phyloP scores from a whole-genome alignment of 2,797 vertebrate species.

The Esox lucius region DNA sequence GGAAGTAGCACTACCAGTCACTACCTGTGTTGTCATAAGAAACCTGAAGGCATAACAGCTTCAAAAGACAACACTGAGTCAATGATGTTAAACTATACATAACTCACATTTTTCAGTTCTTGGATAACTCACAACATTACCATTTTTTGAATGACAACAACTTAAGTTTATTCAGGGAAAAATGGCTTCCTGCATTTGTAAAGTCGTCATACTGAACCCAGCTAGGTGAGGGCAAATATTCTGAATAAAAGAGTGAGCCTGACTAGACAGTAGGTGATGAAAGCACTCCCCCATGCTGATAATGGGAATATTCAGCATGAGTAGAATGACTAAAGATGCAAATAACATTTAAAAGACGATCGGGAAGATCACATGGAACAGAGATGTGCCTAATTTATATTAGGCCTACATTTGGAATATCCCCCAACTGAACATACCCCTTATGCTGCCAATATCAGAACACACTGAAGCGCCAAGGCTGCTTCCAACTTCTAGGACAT shows the following conservation, averaged over 20 bases:
- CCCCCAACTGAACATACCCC: neutral
- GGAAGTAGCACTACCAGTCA: constrained; percentile 69
- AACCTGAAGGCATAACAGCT: constrained; percentile 46
- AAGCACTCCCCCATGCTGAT: neutral
- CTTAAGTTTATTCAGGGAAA: constrained; percentile 56
- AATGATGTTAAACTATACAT: constrained; percentile 72
- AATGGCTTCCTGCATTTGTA: constrained; percentile 52
- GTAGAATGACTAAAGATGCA: neutral
- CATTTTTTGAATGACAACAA: constrained; percentile 69
- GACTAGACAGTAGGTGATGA: neutral
- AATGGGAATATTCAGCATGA: neutral
- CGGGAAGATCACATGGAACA: neutral
- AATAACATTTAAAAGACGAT: neutral
- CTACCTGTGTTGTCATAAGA: constrained; percentile 39
- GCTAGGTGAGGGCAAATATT: neutral
- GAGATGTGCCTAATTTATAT: neutral
- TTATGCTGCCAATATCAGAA: neutral
- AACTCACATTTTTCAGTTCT: constrained; percentile 55
- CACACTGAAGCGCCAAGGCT: neutral
- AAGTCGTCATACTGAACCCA: constrained; percentile 41
- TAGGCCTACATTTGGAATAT: neutral
- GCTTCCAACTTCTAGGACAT: neutral
- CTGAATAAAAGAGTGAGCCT: neutral
- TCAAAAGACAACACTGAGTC: constrained; percentile 69
- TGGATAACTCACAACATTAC: constrained; percentile 50